Evolutionary conservation across 92 coral and sea anemone species (phyloP).

Genomic region (Nematostella vectensis): DNA sequence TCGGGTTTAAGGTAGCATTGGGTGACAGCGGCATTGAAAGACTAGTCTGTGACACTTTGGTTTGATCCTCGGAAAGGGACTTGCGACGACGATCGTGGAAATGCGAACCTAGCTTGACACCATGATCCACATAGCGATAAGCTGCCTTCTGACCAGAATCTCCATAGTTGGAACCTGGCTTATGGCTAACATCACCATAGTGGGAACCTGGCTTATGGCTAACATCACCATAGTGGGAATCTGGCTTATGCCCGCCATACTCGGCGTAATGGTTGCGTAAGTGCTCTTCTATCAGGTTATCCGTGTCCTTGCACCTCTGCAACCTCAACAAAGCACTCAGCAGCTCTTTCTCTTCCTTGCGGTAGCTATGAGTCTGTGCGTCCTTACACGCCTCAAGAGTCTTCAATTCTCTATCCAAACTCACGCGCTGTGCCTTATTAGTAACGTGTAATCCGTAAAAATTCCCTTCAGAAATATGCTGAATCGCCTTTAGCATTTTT

Average conservation of each 20-base stretch:
- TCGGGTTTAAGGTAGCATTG: conserved; percentile 1
- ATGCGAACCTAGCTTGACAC: no score
- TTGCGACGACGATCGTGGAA: no score
- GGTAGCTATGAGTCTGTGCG: conserved; percentile 67
- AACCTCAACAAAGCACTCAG: conserved; percentile 56
- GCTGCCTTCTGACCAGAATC: no score
- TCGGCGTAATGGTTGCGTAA: conserved; percentile 8
- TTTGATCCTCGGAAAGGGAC: background rate
- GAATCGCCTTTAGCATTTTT: conserved; percentile 70
- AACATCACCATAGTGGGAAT: background rate
- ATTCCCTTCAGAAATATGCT: conserved; percentile 89
- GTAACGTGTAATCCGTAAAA: conserved; percentile 83
- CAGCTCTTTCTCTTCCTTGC: conserved; percentile 85
- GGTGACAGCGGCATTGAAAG: conserved; percentile 34
- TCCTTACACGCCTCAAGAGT: conserved; percentile 81
- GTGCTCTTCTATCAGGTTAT: conserved; percentile 27
- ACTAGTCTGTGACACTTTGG: conserved; percentile 25
- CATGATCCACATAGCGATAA: no score
- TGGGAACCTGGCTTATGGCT: no score
- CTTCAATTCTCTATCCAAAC: conserved; percentile 70
- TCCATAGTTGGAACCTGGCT: background rate
- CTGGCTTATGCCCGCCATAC: conserved; percentile 2
- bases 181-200: background rate
- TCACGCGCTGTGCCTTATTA: conserved; percentile 77
- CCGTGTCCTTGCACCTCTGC: conserved; percentile 57